These are phyloP conservation scores for Scyliorhinus canicula DNA, from an alignment of 2,797 vertebrate genomes.

Conservation along the genomic window DNA sequence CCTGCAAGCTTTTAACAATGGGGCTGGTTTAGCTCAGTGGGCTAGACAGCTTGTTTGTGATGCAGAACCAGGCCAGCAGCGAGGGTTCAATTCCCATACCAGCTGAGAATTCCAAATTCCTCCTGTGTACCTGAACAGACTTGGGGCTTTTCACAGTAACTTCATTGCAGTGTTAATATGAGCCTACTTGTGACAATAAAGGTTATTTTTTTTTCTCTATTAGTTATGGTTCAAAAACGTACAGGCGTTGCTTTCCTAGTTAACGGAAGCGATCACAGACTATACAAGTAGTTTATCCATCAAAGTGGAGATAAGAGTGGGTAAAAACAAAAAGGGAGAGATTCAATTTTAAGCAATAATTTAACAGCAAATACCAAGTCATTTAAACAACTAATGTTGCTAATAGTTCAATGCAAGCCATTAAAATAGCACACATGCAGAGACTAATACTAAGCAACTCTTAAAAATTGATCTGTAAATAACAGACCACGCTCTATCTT, in stretches of 20 bases:
- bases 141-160: too few species aligned
- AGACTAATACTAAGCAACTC: neutral
- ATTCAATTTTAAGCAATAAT: neutral
- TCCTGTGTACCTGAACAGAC: too few species aligned
- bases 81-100: too few species aligned
- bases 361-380: neutral
- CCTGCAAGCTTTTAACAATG: neutral
- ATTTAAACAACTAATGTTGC: neutral
- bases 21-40: too few species aligned
- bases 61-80: too few species aligned
- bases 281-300: neutral
- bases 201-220: too few species aligned
- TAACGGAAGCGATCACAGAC: neutral
- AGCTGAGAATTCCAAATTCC: too few species aligned
- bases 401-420: neutral
- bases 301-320: neutral
- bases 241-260: too few species aligned
- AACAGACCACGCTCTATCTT: neutral
- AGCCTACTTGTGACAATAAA: too few species aligned
- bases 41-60: too few species aligned
- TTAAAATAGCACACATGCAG: neutral
- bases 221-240: neutral
- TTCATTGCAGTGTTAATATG: too few species aligned
- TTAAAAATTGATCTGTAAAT: neutral
- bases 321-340: neutral